Base-by-base conservation (phyloP, 2,797 vertebrate genomes). In the Smutsia temminckii region DNA sequence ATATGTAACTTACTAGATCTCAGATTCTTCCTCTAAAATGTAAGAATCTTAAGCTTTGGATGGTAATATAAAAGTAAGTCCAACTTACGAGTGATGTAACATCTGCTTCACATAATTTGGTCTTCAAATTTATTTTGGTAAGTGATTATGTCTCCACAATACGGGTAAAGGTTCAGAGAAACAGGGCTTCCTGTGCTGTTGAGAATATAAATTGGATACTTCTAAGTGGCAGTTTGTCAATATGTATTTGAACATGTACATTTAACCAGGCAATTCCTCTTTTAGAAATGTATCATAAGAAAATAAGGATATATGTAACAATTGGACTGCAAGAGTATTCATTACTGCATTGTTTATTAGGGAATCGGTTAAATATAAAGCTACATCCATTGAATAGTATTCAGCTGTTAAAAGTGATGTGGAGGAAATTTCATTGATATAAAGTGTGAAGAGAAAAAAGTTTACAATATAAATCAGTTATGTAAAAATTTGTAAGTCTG, bases 1-100 rank as follows among this genome's bases (percentile, higher is more conserved):
- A 68, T 83, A 83, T 80, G 25, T 86, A 83, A 68, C 8, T 86
- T 81, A 63, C 7, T 71, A 32, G n/a, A 68, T 16, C 40, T 93
- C 23, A 66, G n/a, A 63, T 87, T 84, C n/a, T 69, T 88, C 42
- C 59, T 80, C 75, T 95, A 49, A 86, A 93, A 53, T 86, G 34
- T 4, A 87, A 93, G 57, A 86, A 68, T 81, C n/a, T 86, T 89
- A 81, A 69, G 55, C 57, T 93, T 92, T 87, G 68, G 77, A 27
- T 75, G 32, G 42, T 37, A 87, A 29, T 49, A 74, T 81, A 83
- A 61, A 93, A 68, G 32, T 78, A 66, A 63, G n/a, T 64, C 46
- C 25, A 23, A 12, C 8, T 92, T 89, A n/a, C 1, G 9, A 78
- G 37, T 91, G 53, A 87, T 18, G 5, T 55, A 88, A 79, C 32